A percentile compares a stretch with the other conserved stretches of the same genome.
These are phyloP conservation scores for Zapus hudsonius DNA, from an alignment of 2,113 vertebrate species.

Conservation along the genomic window DNA sequence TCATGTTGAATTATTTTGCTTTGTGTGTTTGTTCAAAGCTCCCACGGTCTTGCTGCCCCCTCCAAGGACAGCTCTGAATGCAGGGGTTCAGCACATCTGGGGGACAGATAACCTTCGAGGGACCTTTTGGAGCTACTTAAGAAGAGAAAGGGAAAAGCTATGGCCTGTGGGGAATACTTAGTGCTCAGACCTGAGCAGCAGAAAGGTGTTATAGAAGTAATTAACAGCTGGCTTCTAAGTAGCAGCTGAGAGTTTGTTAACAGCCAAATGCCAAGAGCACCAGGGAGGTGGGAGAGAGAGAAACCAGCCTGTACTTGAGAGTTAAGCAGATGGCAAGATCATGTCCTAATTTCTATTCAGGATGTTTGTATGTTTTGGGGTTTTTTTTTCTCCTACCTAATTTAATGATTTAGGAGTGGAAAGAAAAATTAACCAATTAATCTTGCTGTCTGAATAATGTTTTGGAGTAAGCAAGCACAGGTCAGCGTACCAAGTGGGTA, in stretches of 20 bases:
- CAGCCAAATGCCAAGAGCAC: slow-evolving; percentile 38
- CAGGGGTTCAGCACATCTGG: background rate
- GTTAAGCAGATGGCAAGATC: background rate
- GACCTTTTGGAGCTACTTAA: background rate
- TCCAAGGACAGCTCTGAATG: background rate
- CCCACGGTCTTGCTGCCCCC: background rate
- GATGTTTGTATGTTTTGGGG: background rate
- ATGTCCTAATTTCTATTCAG: background rate
- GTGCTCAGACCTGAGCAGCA: background rate
- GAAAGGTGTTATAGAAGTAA: background rate
- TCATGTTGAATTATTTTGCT: background rate
- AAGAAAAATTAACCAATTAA: slow-evolving; percentile 66
- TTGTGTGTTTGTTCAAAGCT: background rate
- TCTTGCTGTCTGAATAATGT: slow-evolving; percentile 60
- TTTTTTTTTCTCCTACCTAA: background rate
- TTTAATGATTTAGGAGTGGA: slow-evolving; percentile 59
- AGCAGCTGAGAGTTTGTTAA: background rate
- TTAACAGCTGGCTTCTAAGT: background rate
- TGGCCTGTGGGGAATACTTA: background rate
- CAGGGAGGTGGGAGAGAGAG: background rate
- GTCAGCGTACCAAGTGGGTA: slow-evolving; percentile 41
- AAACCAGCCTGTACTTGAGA: background rate
- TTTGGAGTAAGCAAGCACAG: slow-evolving; percentile 61
- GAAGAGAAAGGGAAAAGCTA: background rate
- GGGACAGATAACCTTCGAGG: slow-evolving; percentile 7